Conservation (phyloP, 2,888 invertebrate genomes). For the Halocaridina rubra region DNA sequence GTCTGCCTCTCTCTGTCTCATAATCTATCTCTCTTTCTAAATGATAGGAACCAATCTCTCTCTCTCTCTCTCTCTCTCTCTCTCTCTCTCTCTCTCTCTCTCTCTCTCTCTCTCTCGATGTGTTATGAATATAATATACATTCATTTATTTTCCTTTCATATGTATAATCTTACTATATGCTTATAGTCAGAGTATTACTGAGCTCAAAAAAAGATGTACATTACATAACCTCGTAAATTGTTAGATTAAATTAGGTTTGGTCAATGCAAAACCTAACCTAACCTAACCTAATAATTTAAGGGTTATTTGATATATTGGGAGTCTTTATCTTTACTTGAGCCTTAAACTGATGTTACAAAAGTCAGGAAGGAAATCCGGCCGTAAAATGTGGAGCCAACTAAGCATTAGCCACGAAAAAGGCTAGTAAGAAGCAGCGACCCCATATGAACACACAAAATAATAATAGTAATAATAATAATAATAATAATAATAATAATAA, state of each 20-base stretch:
- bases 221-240: neutral
- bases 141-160: neutral
- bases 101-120: neutral
- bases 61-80: neutral
- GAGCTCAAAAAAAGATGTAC: neutral
- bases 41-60: too few species aligned
- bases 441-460: neutral
- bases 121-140: neutral
- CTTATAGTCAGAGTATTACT: neutral
- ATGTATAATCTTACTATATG: neutral
- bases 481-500: neutral
- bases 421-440: neutral
- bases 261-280: neutral
- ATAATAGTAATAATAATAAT: neutral
- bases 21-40: too few species aligned
- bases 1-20: too few species aligned
- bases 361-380: too few species aligned
- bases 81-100: neutral
- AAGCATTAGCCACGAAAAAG: neutral
- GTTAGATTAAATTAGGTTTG: neutral
- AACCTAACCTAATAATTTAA: neutral
- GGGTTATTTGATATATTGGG: neutral
- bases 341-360: too few species aligned
- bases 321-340: too few species aligned
- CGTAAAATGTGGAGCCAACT: too few species aligned